Base-by-base conservation (phyloP, 1,140 invertebrate genomes). In the Bicyclus anynana region DNA sequence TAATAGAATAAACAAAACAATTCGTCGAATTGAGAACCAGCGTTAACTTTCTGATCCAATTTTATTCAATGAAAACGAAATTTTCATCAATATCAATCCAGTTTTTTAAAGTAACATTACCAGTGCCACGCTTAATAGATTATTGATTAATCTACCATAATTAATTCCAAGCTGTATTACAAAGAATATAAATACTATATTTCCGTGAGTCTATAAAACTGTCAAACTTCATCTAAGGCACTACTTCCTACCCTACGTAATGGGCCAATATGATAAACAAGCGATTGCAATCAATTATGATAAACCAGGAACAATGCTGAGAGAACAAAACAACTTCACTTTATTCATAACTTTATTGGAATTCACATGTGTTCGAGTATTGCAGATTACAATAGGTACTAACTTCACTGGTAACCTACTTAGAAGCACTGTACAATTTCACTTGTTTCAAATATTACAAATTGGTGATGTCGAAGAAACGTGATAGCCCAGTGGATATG, bases 271-370 rank as follows among this genome's bases (percentile, higher is more conserved):
- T 47, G 29, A 47, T 47, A 47, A 47, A 47, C 44, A 47, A 47
- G 27, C 26, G 21, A 47, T 47, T 47, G 44, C 44, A 47, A 47
- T 47, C 44, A 47, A 47, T 47, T 47, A 47, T 47, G 44, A 47
- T 47, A 47, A 27, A 47, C 44, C 44, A 47, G 44, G 44, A 47
- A 47, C 44, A 47, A 47, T 47, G 44, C 44, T 47, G 44, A 47
- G 50, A 48, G 50, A 53, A 59, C 51, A 49, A 59, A 59, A 49
- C 57, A 53, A 21, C 40, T 44, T 44, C 55, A 54, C 47, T 67
- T 57, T 65, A 67, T 54, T 64, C 59, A 63, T 67, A 69, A 65
- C 65, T 64, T 62, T 62, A 67, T 62, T 55, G 67, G 70, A 64
- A 75, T 78, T 67, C 56, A 72, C 65, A 54, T 64, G 53, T 60